These are phyloP conservation scores for Hoplodrina ambigua DNA, from an alignment of 2,888 invertebrate genomes.

Conservation along the genomic window DNA sequence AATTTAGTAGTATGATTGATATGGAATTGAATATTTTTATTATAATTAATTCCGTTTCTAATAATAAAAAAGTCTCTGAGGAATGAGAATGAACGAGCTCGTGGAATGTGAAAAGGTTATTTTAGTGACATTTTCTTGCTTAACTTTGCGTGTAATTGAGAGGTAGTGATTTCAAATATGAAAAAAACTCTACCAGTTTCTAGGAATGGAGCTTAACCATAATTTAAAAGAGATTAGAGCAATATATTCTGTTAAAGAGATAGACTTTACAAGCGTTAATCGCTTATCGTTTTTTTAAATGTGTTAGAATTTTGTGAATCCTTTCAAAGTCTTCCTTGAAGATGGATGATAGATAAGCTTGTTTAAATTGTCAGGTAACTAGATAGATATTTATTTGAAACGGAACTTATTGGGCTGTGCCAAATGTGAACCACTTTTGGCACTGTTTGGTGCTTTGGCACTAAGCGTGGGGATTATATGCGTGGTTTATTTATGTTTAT, in stretches of 20 bases:
- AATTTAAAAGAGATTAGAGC: constrained; percentile 3
- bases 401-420: constrained; percentile 30
- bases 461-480: constrained; percentile 30
- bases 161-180: constrained; percentile 18
- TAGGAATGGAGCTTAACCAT: constrained; percentile 6
- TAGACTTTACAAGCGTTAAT: constrained; percentile 2
- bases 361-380: constrained; percentile 30
- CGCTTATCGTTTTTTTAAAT: constrained; percentile 3
- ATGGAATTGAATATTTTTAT: constrained; percentile 62
- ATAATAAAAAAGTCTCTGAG: constrained; percentile 29
- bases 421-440: constrained; percentile 43
- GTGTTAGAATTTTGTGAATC: constrained; percentile 1
- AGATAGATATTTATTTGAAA: constrained; percentile 28
- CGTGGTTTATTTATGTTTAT: constrained; percentile 34
- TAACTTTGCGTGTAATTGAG: background rate
- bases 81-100: constrained; percentile 33
- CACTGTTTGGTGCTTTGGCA: constrained; percentile 40
- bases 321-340: constrained; percentile 16
- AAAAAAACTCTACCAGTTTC: constrained; percentile 13
- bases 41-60: constrained; percentile 58
- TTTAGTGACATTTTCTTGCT: background rate
- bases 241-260: background rate
- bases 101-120: background rate
- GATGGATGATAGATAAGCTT: constrained; percentile 12
- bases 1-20: constrained; percentile 66